Conservation (phyloP, 2,113 vertebrate species). For the Apodemus speciosus region DNA sequence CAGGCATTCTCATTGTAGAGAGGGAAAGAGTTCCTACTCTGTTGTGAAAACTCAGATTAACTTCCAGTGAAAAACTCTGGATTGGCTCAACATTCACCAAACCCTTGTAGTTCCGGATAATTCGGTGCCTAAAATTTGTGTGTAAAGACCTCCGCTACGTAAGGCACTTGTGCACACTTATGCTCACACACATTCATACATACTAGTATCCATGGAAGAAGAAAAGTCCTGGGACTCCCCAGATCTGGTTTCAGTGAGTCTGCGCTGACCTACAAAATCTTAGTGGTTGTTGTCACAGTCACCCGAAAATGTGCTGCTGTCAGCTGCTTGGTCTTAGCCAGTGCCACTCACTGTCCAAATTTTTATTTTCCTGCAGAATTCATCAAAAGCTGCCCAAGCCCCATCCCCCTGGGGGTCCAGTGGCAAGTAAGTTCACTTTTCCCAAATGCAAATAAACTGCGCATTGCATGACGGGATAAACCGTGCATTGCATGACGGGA, state of each 20-base stretch:
- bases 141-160: neutral
- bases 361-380: constrained; percentile 87
- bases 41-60: neutral
- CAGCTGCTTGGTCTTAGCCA: neutral
- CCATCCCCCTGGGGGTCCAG: constrained; percentile 89
- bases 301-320: neutral
- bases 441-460: neutral
- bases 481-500: neutral
- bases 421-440: constrained; percentile 91
- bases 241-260: neutral
- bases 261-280: constrained; percentile 8
- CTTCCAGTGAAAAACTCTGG: neutral
- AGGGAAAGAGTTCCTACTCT: neutral
- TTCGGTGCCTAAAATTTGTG: neutral
- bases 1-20: neutral
- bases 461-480: neutral
- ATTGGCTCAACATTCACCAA: neutral
- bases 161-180: neutral
- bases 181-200: neutral
- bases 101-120: neutral
- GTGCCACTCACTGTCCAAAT: constrained; percentile 40
- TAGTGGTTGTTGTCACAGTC: neutral
- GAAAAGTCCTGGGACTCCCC: neutral
- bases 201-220: neutral
- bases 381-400: constrained; percentile 92